Percentiles rank a stretch among this genome's conserved stretches.
Conservation (phyloP, 1,140 invertebrate species). For the Pachyrhynchus sulphureomaculatus region DNA sequence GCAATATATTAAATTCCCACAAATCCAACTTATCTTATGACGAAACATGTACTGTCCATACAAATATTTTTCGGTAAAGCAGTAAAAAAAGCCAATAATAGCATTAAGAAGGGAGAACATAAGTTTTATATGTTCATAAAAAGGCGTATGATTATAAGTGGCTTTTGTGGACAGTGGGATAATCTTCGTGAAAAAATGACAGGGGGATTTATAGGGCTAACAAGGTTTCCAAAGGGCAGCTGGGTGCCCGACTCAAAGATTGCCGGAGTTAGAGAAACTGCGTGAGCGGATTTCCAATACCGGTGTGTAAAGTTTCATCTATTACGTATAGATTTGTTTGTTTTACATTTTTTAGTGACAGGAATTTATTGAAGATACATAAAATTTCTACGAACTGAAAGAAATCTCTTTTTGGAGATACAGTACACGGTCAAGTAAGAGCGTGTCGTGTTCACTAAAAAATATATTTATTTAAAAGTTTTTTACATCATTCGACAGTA, state of each 20-base stretch:
- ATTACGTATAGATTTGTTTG: conserved; percentile 30
- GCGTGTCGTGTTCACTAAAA: too few species aligned
- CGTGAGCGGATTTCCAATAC: conserved; percentile 34
- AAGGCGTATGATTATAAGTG: conserved; percentile 50
- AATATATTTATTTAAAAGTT: too few species aligned
- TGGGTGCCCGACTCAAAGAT: conserved; percentile 43
- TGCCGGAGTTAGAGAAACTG: conserved; percentile 38
- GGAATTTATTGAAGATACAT: conserved; percentile 16
- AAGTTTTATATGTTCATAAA: conserved; percentile 47
- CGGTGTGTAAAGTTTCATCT: conserved; percentile 24
- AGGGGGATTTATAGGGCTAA: conserved; percentile 49
- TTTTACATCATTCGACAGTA: too few species aligned
- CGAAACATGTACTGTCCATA: not conserved
- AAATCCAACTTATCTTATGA: too few species aligned
- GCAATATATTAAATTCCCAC: too few species aligned
- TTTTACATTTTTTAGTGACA: conserved; percentile 14
- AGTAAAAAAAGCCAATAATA: conserved; percentile 27
- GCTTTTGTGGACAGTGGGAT: conserved; percentile 46
- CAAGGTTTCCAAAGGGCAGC: conserved; percentile 45
- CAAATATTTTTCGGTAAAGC: conserved; percentile 1
- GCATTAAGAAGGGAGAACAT: conserved; percentile 30
- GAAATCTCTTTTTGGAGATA: too few species aligned
- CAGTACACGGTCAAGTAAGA: too few species aligned
- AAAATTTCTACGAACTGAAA: too few species aligned
- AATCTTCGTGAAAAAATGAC: conserved; percentile 49